Percentiles rank a stretch among this genome's conserved stretches.
Conservation (phyloP, 2,888 invertebrate species). For the Drosophila limbata region DNA sequence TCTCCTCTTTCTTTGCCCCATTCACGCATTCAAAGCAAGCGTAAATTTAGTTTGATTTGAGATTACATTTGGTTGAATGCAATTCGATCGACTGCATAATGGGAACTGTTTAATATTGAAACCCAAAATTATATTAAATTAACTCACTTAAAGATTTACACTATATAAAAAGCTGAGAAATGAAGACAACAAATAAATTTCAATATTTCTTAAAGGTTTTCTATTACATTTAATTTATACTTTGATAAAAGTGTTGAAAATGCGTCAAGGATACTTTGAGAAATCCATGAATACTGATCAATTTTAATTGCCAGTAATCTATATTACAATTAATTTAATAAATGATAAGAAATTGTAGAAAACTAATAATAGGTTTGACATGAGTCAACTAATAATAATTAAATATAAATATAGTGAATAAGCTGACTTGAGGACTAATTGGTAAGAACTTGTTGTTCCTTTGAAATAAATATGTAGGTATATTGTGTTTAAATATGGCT, state of each 20-base stretch:
- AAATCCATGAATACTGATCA: background rate
- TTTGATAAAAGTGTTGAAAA: background rate
- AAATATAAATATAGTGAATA: too few species aligned
- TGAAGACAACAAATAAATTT: background rate
- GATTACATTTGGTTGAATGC: slow-evolving; percentile 1
- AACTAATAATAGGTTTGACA: too few species aligned
- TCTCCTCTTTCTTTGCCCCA: background rate
- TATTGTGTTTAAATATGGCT: background rate
- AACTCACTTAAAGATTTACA: too few species aligned
- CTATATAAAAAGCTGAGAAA: background rate
- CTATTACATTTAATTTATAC: background rate
- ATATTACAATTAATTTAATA: too few species aligned
- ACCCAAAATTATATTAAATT: background rate
- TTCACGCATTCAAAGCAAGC: background rate
- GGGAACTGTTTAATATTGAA: background rate
- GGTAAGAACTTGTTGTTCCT: too few species aligned
- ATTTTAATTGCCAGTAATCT: background rate
- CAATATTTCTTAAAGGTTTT: background rate
- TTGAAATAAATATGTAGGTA: background rate
- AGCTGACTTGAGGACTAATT: too few species aligned
- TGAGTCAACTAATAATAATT: too few species aligned
- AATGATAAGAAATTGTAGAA: too few species aligned
- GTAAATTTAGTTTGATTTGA: slow-evolving; percentile 9
- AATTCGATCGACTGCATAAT: slow-evolving; percentile 6
- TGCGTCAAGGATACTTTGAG: background rate